Evolutionary conservation across 2,797 vertebrate species (phyloP), one percentile per base, ranked within the genome.

Genomic region (Dromococcyx pavoninus): DNA sequence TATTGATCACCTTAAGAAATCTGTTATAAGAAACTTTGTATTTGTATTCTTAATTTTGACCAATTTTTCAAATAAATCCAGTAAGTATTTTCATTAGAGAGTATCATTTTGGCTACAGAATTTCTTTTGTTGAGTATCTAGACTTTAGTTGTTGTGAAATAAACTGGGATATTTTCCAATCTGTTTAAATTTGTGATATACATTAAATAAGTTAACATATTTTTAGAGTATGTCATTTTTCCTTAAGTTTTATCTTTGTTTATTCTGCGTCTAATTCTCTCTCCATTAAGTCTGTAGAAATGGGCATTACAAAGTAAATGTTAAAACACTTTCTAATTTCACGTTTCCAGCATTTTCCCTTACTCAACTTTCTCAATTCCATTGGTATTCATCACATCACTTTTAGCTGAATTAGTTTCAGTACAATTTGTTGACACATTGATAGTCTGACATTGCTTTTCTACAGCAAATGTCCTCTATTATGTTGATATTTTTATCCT

Each of bases 331-430:
- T 88, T 83, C 27, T 44, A 72, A 56, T 39, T 77, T 80, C 56
- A 77, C 33, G 25, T 53, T 92, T 76, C 41, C 27, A 74, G 35
- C 18, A 60, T 46, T 82, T 91, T 35, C 13, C 74, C 65, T 84
- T 51, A 33, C 70, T 67, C 75, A 82, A 13, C 28, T 75, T 89
- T 60, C 70, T 86, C 24, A 69, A 22, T 57, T 74, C 30, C 7
- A 6, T 21, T 89, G n/a, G 39, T 71, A 79, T 74, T 84, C 35
- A 91, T 7, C 41, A 57, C 10, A 89, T 15, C 27, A 39, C 53
- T 88, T 88, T n/a, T 18, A 72, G 53, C 21, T 85, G 81, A 87
- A 92, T 79, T 96, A 46, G 28, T 64, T 94, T 90, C 70, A 82
- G 21, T 28, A 62, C 35, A 79, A 85, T 92, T 82, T 94, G 56